These are phyloP conservation scores for Alethe castanea DNA, from an alignment of 2,113 vertebrate genomes.

Conservation along the genomic window DNA sequence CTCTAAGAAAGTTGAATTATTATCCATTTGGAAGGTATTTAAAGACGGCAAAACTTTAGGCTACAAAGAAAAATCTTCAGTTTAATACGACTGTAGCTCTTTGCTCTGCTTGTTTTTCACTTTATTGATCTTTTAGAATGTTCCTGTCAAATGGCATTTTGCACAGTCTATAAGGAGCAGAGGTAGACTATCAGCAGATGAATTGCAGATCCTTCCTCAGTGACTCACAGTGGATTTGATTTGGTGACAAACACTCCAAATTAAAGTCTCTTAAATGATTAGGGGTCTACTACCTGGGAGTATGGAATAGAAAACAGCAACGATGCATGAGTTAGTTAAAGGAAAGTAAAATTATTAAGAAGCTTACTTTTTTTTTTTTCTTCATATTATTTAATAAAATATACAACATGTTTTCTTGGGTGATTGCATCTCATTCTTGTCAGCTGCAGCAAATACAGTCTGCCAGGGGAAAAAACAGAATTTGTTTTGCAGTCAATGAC, in stretches of 20 bases:
- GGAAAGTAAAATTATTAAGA: background rate
- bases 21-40: background rate
- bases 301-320: fast-evolving
- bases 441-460: background rate
- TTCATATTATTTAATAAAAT: background rate
- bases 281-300: background rate
- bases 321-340: background rate
- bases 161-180: background rate
- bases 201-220: background rate
- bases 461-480: background rate
- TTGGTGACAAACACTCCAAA: background rate
- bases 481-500: background rate
- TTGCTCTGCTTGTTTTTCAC: background rate
- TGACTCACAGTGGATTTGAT: background rate
- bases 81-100: background rate
- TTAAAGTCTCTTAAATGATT: background rate
- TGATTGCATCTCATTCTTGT: background rate
- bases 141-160: background rate
- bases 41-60: background rate
- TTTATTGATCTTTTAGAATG: background rate
- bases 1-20: background rate
- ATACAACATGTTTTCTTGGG: background rate
- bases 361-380: background rate
- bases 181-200: background rate
- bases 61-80: background rate